Conservation (phyloP, 2,888 invertebrate species). For the Drosophila suboccidentalis region DNA sequence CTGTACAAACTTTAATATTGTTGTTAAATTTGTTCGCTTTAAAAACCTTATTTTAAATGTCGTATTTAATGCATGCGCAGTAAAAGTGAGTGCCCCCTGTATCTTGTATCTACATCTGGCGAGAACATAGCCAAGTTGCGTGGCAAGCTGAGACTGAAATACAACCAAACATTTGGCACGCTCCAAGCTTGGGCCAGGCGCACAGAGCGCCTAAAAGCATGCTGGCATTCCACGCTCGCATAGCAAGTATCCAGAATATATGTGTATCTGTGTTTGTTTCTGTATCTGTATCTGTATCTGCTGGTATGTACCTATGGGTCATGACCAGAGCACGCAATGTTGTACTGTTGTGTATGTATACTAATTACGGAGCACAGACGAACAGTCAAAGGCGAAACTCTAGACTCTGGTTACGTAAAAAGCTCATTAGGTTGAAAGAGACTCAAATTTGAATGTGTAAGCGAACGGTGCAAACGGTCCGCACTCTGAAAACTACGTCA, state of each 20-base stretch:
- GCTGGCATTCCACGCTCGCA: conserved; percentile 52
- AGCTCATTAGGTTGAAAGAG: conserved; percentile 62
- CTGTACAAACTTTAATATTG: neutral
- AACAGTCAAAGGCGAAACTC: conserved; percentile 30
- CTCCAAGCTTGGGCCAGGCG: conserved; percentile 65
- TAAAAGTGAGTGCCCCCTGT: conserved; percentile 14
- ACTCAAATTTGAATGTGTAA: conserved; percentile 18
- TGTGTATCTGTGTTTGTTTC: conserved; percentile 18
- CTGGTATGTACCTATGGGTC: conserved; percentile 33
- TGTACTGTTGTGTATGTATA: conserved; percentile 35
- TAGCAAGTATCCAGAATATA: conserved; percentile 19
- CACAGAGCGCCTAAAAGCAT: conserved; percentile 75
- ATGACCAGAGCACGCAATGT: conserved; percentile 62
- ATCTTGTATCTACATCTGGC: conserved; percentile 18
- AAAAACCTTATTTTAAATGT: neutral
- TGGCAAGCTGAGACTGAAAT: conserved; percentile 44
- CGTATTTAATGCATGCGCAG: conserved; percentile 4
- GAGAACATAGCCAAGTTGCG: conserved; percentile 22
- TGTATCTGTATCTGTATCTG: conserved; percentile 17
- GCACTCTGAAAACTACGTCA: conserved; percentile 53
- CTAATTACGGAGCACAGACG: conserved; percentile 61
- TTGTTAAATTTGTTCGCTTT: neutral
- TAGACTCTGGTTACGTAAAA: conserved; percentile 59
- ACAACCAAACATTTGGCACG: conserved; percentile 80
- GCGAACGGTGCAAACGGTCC: conserved; percentile 10